phyloP scores from a whole-genome alignment of 2,113 vertebrate genomes.

The Chloropsis cyanopogon region DNA sequence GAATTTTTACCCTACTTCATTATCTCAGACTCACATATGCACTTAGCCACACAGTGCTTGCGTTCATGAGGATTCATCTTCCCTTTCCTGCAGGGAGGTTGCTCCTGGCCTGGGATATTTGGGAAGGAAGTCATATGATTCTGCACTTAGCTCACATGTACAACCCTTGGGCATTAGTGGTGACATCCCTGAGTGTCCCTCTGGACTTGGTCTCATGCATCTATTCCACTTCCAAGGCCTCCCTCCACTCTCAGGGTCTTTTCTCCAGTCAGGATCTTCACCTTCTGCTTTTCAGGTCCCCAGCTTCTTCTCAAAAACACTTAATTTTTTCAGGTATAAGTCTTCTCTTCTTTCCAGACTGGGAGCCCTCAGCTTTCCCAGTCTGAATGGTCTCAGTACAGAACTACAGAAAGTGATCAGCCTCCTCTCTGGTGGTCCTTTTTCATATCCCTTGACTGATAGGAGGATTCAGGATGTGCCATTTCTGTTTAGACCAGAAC shows the following conservation, averaged over 20 bases:
- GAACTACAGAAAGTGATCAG: neutral
- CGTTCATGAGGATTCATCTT: neutral
- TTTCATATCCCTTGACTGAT: neutral
- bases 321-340: neutral
- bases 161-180: rapidly evolving
- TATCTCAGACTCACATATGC: neutral
- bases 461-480: neutral
- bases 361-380: neutral
- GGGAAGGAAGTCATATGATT: neutral
- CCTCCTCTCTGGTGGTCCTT: neutral
- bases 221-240: neutral
- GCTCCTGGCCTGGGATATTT: neutral
- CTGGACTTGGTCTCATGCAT: neutral
- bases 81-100: neutral
- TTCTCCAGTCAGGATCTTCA: neutral
- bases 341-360: neutral
- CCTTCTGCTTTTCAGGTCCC: neutral
- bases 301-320: neutral
- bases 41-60: neutral
- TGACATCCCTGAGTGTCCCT: too few species aligned
- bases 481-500: neutral
- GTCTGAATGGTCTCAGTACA: neutral
- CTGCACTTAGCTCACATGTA: neutral
- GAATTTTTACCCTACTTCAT: neutral
- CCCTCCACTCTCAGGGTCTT: neutral